Evolutionary conservation across 1,140 invertebrate species (phyloP).

Genomic region (Drosophila ficusphila): DNA sequence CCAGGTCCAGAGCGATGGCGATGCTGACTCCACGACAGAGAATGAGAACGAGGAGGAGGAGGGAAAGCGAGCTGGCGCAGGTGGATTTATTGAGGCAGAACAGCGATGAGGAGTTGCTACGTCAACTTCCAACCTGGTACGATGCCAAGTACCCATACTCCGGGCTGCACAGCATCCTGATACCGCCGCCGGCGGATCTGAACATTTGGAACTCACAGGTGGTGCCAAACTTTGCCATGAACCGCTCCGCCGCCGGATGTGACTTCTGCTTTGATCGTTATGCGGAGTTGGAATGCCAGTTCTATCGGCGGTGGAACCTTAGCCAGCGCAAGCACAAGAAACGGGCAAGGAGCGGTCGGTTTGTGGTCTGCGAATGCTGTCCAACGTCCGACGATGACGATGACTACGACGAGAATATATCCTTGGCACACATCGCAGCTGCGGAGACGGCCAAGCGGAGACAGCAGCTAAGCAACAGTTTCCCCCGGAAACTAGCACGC

Average conservation of each 20-base stretch:
- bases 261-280: conserved; percentile 86
- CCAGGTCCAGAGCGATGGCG: conserved; percentile 49
- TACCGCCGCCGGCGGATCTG: conserved; percentile 85
- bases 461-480: conserved; percentile 81
- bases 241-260: conserved; percentile 84
- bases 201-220: conserved; percentile 80
- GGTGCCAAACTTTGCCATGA: conserved; percentile 80
- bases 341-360: conserved; percentile 84
- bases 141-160: conserved; percentile 86
- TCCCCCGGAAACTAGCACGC: conserved; percentile 74
- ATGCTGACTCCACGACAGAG: conserved; percentile 48
- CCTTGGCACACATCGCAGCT: conserved; percentile 76
- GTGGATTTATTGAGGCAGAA: conserved; percentile 69
- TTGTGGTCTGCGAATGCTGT: conserved; percentile 86
- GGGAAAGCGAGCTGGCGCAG: conserved; percentile 57
- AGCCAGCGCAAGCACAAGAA: conserved; percentile 81
- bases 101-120: conserved; percentile 55
- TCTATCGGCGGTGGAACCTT: conserved; percentile 85
- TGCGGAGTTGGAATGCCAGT: conserved; percentile 85
- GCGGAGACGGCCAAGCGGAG: conserved; percentile 74
- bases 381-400: conserved; percentile 85
- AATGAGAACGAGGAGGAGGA: conserved; percentile 46
- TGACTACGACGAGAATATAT: conserved; percentile 84
- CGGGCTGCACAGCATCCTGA: conserved; percentile 87
- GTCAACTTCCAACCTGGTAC: conserved; percentile 78